A percentile compares a stretch with the other conserved stretches of the same genome.
These are phyloP conservation scores for Murina feae DNA, from an alignment of 2,113 vertebrate species.

Conservation along the genomic window DNA sequence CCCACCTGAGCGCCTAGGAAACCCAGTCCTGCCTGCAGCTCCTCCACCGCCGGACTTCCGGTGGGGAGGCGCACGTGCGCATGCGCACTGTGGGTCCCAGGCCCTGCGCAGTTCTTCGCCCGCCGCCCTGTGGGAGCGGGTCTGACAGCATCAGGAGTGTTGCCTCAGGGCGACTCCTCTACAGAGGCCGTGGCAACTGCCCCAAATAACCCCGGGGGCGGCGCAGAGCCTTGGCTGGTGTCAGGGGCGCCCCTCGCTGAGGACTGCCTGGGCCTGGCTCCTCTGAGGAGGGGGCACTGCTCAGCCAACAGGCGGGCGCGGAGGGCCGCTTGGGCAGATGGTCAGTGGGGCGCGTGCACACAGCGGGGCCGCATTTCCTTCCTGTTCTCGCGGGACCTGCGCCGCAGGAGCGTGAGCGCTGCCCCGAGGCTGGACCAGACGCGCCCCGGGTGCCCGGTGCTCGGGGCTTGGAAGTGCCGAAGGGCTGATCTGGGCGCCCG, in stretches of 20 bases:
- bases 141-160: slow-evolving; percentile 88
- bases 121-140: slow-evolving; percentile 86
- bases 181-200: slow-evolving; percentile 85
- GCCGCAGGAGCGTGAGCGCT: background rate
- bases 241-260: background rate
- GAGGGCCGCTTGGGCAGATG: background rate
- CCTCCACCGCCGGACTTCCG: background rate
- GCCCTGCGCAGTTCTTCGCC: slow-evolving; percentile 68
- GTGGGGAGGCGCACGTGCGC: background rate
- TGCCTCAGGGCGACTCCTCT: slow-evolving; percentile 89
- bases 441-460: background rate
- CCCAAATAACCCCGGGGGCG: slow-evolving; percentile 85
- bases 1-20: background rate
- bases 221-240: background rate
- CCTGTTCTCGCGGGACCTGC: background rate
- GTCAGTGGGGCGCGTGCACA: background rate
- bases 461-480: no score
- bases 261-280: background rate
- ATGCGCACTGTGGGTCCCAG: background rate
- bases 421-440: accelerated
- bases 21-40: background rate
- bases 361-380: background rate
- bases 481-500: background rate
- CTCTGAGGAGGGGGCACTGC: background rate
- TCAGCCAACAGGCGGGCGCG: background rate